Conservation (phyloP, 2,888 invertebrate species). For the Onchidella celtica region DNA sequence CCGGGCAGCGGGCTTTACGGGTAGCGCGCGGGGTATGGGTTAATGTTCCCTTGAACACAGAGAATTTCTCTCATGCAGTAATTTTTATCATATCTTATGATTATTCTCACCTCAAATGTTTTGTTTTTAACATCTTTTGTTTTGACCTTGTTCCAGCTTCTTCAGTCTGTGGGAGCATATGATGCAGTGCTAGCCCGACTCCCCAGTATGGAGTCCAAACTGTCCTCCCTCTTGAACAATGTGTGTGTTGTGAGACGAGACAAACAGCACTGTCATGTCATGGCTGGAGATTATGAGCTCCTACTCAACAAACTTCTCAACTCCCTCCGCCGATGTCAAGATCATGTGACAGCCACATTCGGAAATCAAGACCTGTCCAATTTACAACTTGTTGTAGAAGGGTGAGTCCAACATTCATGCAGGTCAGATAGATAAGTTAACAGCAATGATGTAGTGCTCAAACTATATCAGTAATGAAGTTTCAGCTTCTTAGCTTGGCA, state of each 20-base stretch:
- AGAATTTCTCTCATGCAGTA: background rate
- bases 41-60: too few relatives aligned
- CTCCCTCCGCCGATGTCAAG: conserved; percentile 89
- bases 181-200: conserved; percentile 68
- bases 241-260: conserved; percentile 90
- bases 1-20: too few relatives aligned
- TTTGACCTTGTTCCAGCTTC: conserved; percentile 57
- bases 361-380: conserved; percentile 87
- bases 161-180: conserved; percentile 65
- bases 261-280: conserved; percentile 89
- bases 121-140: too few relatives aligned
- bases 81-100: background rate
- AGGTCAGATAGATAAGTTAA: too few relatives aligned
- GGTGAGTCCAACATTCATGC: conserved; percentile 83
- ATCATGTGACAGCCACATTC: conserved; percentile 81
- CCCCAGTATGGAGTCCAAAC: conserved; percentile 75
- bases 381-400: conserved; percentile 93
- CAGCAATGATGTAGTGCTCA: too few relatives aligned
- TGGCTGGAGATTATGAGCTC: conserved; percentile 91
- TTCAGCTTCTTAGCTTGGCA: too few relatives aligned
- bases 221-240: conserved; percentile 90
- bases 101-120: too few relatives aligned
- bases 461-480: too few relatives aligned
- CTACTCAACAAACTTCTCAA: conserved; percentile 92
- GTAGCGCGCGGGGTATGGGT: too few relatives aligned